Base-by-base conservation (phyloP, 2,113 vertebrate genomes). In the Lasiurus borealis region DNA sequence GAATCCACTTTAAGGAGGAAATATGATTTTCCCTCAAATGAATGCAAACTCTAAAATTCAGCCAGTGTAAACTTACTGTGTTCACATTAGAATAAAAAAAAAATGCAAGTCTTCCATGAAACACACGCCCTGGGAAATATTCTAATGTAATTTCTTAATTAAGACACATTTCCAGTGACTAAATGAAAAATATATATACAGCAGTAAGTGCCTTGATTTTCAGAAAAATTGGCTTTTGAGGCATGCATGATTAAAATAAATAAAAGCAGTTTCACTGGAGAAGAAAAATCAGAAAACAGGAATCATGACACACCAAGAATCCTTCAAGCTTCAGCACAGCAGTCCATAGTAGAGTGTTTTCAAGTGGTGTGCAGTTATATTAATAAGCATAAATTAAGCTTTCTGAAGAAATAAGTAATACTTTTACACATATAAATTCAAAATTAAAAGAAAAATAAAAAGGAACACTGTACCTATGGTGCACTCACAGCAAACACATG, bases 91-190 rank as follows among this genome's bases (percentile, higher is more conserved):
- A 91, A 68, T 73, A 62, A 62, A 25, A 89, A 95, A 97, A 95
- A 88, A 4, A 85, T 34, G 71, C 64, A 89, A 94, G 91, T 91
- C 76, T 92, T 94, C 75, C 85, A 91, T 44, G 59, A 95, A 86
- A 57, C 48, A 6, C 57, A 69, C 92, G 81, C 77, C 73, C 78
- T 72, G 31, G 75, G 89, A 97, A 96, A 93, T 88, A 95, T 86
- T 93, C 90, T 95, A 95, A 97, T 64, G 59, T 59, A 91, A 96
- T 95, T 96, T 96, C 93, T 86, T 93, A 96, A 97, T 96, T 95
- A 97, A 96, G 82, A 85, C 76, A 94, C 34, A 95, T 96, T 91
- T 93, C 76, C 62, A 92, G 57, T 21, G 44, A 88, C 85, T 94
- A 97, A 96, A 92, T 85, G 77, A 96, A 95, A 94, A 93, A 88